These are phyloP conservation scores for Turritopsis dohrnii DNA, from an alignment of 30 jellyfish, hydroid and myxozoan genomes.

Conservation along the genomic window DNA sequence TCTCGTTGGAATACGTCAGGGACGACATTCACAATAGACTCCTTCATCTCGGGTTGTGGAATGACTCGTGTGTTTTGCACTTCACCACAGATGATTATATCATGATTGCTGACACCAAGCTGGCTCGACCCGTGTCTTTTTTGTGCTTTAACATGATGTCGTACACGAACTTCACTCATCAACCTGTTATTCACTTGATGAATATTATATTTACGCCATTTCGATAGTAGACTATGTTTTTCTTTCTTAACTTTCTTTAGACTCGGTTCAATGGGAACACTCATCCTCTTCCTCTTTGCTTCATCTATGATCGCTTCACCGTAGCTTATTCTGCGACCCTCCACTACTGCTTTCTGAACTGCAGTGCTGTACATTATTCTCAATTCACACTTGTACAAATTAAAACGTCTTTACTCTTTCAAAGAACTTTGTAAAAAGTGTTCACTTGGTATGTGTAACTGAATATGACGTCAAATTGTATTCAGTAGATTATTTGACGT, in stretches of 20 bases:
- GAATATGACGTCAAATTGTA: no score
- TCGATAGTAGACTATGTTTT: not conserved
- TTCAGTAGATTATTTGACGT: no score
- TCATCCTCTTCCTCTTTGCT: no score
- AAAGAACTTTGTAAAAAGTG: not conserved
- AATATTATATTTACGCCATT: not conserved
- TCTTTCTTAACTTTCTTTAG: not conserved
- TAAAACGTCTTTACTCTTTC: not conserved
- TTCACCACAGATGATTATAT: not conserved
- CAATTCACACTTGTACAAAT: not conserved
- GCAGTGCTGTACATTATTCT: not conserved
- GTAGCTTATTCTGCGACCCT: not conserved
- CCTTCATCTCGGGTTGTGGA: not conserved
- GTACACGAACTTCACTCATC: not conserved
- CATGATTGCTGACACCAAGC: not conserved
- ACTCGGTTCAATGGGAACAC: not conserved
- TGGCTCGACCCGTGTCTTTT: not conserved
- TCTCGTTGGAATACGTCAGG: not conserved
- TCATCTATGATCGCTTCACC: no score
- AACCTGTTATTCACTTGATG: not conserved
- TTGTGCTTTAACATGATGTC: not conserved
- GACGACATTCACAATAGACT: not conserved
- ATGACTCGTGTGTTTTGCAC: not conserved
- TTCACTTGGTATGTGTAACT: no score
- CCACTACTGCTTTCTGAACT: not conserved